phyloP scores from a whole-genome alignment of 2,888 invertebrate species.

The Pandemis heparana region DNA sequence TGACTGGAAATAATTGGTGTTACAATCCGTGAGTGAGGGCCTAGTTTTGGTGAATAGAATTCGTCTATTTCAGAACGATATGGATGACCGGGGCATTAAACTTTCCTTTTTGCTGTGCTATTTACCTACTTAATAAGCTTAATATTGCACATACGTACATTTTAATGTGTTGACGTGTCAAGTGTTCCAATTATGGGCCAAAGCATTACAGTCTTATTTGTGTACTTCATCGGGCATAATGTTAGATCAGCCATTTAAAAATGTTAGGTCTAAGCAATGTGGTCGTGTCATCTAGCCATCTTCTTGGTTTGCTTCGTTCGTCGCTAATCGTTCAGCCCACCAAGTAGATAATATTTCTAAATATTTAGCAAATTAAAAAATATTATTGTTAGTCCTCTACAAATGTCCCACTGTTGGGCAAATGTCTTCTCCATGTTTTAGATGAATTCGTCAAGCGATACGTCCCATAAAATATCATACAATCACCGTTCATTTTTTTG shows the following conservation, averaged over 20 bases:
- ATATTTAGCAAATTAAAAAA: too few relatives aligned
- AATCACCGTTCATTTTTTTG: neutral
- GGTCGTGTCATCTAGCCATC: too few relatives aligned
- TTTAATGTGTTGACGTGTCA: neutral
- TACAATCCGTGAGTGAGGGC: slow-evolving; percentile 21
- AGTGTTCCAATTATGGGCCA: neutral
- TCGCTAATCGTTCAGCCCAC: too few relatives aligned
- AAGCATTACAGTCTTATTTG: neutral
- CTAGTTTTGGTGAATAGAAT: slow-evolving; percentile 25
- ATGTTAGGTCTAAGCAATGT: too few relatives aligned
- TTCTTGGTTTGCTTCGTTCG: too few relatives aligned
- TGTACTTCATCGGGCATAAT: neutral
- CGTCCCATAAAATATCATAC: too few relatives aligned
- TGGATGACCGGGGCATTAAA: slow-evolving; percentile 37
- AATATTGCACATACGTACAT: neutral
- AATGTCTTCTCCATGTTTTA: too few relatives aligned
- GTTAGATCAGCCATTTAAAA: too few relatives aligned
- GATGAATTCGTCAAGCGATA: too few relatives aligned
- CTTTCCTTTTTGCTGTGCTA: slow-evolving; percentile 30
- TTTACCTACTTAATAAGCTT: slow-evolving; percentile 21
- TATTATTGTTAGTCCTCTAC: too few relatives aligned
- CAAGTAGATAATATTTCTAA: too few relatives aligned
- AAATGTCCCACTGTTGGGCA: too few relatives aligned
- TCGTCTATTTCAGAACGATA: slow-evolving; percentile 31
- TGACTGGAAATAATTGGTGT: slow-evolving; percentile 40